Evolutionary conservation across 2,113 vertebrate genomes (phyloP).

Genomic region (Brachypteracias leptosomus): DNA sequence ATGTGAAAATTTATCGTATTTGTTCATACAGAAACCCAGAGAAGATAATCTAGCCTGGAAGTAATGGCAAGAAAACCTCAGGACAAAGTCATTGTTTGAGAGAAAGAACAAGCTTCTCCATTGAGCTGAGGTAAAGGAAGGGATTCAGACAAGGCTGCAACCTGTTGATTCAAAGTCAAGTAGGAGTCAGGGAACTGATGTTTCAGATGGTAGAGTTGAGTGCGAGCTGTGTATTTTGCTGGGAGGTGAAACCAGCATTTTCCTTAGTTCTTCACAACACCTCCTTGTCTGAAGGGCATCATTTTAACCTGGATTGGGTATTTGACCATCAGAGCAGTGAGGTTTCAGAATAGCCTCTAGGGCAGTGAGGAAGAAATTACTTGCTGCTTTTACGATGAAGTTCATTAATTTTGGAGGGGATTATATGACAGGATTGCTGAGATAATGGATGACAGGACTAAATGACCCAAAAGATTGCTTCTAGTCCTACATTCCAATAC

Average conservation of each 20-base stretch:
- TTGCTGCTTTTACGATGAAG: constrained; percentile 23
- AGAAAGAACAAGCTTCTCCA: not conserved
- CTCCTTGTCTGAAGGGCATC: not conserved
- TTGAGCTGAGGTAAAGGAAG: not conserved
- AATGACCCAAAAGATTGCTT: constrained; percentile 8
- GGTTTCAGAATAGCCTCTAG: not conserved
- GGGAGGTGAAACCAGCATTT: not conserved
- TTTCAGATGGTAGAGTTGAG: not conserved
- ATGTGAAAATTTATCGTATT: not conserved
- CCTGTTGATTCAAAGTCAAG: not conserved
- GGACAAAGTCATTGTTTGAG: not conserved
- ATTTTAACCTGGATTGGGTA: not conserved
- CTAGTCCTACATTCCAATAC: not conserved
- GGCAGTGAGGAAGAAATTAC: not conserved
- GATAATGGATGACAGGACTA: constrained; percentile 25
- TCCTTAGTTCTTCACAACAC: not conserved
- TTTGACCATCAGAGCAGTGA: not conserved
- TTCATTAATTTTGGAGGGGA: constrained; percentile 42
- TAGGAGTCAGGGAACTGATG: not conserved
- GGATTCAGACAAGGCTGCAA: not conserved
- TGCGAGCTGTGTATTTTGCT: not conserved
- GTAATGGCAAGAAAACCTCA: not conserved
- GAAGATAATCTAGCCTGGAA: not conserved
- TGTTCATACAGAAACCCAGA: not conserved
- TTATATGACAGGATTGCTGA: constrained; percentile 9